Evolutionary conservation across 2,888 invertebrate genomes (phyloP).

Genomic region (Acanthopleura granulata): DNA sequence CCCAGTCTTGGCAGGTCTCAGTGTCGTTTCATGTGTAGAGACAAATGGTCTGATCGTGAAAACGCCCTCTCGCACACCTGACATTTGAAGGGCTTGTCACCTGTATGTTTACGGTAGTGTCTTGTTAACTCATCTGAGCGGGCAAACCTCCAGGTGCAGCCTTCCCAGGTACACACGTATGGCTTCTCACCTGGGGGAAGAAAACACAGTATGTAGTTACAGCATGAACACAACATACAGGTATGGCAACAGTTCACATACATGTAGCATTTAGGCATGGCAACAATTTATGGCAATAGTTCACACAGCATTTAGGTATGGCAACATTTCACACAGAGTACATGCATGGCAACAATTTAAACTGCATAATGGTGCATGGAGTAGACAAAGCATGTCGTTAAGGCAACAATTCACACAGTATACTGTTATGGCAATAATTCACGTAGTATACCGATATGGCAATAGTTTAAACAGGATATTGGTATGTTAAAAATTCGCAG

Average conservation of each 20-base stretch:
- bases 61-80: constrained; percentile 76
- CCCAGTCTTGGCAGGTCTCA: constrained; percentile 31
- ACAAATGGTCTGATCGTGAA: constrained; percentile 77
- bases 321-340: too few relatives aligned
- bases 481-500: too few relatives aligned
- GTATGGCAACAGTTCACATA: background rate
- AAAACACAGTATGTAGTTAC: background rate
- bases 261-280: background rate
- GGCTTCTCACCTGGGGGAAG: constrained; percentile 45
- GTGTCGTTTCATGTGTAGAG: constrained; percentile 77
- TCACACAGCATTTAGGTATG: too few relatives aligned
- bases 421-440: too few relatives aligned
- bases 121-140: constrained; percentile 76
- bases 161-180: constrained; percentile 76
- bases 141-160: constrained; percentile 75
- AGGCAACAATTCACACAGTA: too few relatives aligned
- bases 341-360: too few relatives aligned
- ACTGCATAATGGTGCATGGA: too few relatives aligned
- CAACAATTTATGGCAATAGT: background rate
- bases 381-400: too few relatives aligned
- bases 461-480: too few relatives aligned
- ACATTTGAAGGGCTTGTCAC: constrained; percentile 77
- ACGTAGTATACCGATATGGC: too few relatives aligned
- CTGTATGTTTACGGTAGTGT: constrained; percentile 74
- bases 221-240: background rate